Conservation (phyloP, 2,797 vertebrate species). For the Spondyliosoma cantharus region DNA sequence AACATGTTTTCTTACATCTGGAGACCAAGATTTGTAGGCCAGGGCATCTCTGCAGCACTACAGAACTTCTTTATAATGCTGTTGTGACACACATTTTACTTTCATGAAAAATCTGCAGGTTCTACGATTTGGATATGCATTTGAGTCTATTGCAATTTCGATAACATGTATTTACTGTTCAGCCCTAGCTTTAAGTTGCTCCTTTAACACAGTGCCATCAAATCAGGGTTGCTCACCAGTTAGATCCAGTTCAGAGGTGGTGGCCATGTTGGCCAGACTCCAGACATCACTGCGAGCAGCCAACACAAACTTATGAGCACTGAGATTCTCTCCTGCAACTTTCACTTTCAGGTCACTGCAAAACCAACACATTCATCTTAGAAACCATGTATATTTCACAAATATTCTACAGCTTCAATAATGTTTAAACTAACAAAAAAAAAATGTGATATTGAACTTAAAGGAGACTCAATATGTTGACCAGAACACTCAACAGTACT, state of each 20-base stretch:
- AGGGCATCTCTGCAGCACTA: too few relatives aligned
- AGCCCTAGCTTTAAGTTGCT: neutral
- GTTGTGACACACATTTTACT: too few relatives aligned
- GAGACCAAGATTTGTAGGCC: too few relatives aligned
- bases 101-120: too few relatives aligned
- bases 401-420: neutral
- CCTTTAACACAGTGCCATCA: constrained; percentile 10
- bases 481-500: neutral
- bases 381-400: neutral
- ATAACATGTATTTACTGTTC: too few relatives aligned
- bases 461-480: neutral
- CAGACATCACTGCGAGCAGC: constrained; percentile 95
- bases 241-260: constrained; percentile 92
- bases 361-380: constrained; percentile 33
- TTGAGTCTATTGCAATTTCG: too few relatives aligned
- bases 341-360: constrained; percentile 95
- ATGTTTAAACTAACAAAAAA: neutral
- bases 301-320: constrained; percentile 96
- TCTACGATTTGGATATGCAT: too few relatives aligned
- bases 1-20: too few relatives aligned
- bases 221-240: constrained; percentile 86
- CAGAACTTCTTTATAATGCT: too few relatives aligned
- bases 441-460: neutral
- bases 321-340: constrained; percentile 86
- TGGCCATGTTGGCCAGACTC: constrained; percentile 91